A percentile compares a stretch with the other conserved stretches of the same genome.
Conservation (phyloP, 2,888 invertebrate species). For the Drosophila koepferae region DNA sequence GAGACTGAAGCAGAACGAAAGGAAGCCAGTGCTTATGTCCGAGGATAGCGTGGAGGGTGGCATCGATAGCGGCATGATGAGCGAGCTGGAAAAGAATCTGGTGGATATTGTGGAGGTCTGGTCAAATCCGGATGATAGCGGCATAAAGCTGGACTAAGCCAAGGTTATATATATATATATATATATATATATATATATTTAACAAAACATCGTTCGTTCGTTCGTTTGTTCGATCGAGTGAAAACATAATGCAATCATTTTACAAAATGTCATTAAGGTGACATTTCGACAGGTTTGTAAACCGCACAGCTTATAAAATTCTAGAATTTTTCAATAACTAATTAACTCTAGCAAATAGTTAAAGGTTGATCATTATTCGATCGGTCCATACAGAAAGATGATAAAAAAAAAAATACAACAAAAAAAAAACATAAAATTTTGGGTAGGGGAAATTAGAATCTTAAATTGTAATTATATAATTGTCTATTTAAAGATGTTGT, state of each 20-base stretch:
- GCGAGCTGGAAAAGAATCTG: conserved; percentile 88
- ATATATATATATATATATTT: not conserved
- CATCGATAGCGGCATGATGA: conserved; percentile 89
- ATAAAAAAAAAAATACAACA: conserved; percentile 4
- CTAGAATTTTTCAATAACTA: conserved; percentile 55
- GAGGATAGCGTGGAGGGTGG: conserved; percentile 78
- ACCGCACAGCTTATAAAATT: conserved; percentile 66
- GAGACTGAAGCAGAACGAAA: conserved; percentile 58
- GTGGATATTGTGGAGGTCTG: conserved; percentile 86
- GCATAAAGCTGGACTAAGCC: conserved; percentile 78
- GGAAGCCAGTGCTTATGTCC: conserved; percentile 61
- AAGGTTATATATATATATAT: conserved; percentile 12
- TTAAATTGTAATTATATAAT: conserved; percentile 71
- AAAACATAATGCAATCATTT: conserved; percentile 63
- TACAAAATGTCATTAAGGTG: conserved; percentile 32
- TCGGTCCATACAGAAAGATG: conserved; percentile 36
- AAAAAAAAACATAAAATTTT: conserved; percentile 35
- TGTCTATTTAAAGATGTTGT: conserved; percentile 65
- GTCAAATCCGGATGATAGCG: conserved; percentile 83
- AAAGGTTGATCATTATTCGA: conserved; percentile 64
- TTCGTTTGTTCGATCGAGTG: conserved; percentile 20
- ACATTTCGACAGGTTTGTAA: conserved; percentile 70
- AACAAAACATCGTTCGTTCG: conserved; percentile 4
- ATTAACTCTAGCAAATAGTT: conserved; percentile 52
- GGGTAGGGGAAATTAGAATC: conserved; percentile 70